Conservation (phyloP, 64 coral and sea anemone genomes). For the Montipora efflorescens region DNA sequence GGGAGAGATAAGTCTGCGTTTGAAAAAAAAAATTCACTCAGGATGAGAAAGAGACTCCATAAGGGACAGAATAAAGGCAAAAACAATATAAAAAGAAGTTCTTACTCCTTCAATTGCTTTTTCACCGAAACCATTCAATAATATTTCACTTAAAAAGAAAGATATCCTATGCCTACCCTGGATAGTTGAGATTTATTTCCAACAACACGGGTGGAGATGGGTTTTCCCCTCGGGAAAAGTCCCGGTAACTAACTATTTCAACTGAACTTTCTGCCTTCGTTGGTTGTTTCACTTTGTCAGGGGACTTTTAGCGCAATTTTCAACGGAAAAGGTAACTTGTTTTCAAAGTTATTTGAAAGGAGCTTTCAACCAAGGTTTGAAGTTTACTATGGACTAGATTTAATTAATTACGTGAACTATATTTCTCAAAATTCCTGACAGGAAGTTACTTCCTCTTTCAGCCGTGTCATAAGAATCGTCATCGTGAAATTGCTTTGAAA, state of each 20-base stretch:
- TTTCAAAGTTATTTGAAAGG: not conserved
- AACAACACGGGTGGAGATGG: conserved; percentile 18
- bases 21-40: too few species aligned
- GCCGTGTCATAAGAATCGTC: not conserved
- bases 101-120: too few species aligned
- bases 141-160: not conserved
- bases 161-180: not conserved
- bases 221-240: conserved; percentile 80
- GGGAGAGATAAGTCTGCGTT: too few species aligned
- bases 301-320: not conserved
- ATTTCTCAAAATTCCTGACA: not conserved
- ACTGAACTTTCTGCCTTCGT: too few species aligned
- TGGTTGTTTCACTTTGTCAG: not conserved
- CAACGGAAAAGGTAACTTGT: not conserved
- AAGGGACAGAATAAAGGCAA: too few species aligned
- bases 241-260: conserved; percentile 37
- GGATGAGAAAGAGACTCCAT: too few species aligned
- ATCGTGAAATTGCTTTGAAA: not conserved
- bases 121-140: too few species aligned
- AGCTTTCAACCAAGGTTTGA: not conserved
- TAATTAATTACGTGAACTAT: not conserved
- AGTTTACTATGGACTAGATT: not conserved
- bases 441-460: conserved; percentile 28
- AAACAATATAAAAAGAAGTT: too few species aligned
- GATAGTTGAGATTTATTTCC: not conserved